Conservation (phyloP, 1,140 invertebrate genomes). For the Lordiphosa clarofinis region DNA sequence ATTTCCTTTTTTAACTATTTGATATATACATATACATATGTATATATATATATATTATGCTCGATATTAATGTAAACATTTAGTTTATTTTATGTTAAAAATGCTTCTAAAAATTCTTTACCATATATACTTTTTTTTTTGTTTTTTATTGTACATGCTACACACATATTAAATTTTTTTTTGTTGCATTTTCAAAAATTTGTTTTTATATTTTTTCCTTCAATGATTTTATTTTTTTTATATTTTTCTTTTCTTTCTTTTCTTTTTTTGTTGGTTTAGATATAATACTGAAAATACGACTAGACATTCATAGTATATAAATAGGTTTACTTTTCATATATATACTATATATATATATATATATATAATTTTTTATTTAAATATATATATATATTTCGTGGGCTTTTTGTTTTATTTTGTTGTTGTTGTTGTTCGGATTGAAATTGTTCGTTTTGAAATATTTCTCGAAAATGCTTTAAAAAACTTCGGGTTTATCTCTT, state of each 20-base stretch:
- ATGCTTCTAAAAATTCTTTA: constrained; percentile 76
- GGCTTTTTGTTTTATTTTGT: constrained; percentile 57
- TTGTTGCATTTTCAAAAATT: constrained; percentile 54
- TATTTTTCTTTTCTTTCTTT: constrained; percentile 22
- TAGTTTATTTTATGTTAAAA: constrained; percentile 65
- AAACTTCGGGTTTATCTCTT: constrained; percentile 31
- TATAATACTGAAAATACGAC: constrained; percentile 80
- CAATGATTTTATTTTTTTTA: constrained; percentile 18
- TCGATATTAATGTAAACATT: constrained; percentile 47
- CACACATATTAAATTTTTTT: constrained; percentile 52
- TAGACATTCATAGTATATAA: constrained; percentile 79
- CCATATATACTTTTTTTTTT: constrained; percentile 44
- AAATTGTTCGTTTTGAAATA: constrained; percentile 66
- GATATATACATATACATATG: constrained; percentile 24
- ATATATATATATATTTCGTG: constrained; percentile 59
- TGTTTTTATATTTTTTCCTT: constrained; percentile 37
- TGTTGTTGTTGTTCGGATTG: constrained; percentile 64
- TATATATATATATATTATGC: constrained; percentile 25
- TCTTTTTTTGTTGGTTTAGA: constrained; percentile 28
- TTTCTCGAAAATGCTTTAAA: constrained; percentile 73
- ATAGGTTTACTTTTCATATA: constrained; percentile 63
- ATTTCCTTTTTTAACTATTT: constrained; percentile 24
- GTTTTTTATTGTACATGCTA: constrained; percentile 69
- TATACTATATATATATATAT: constrained; percentile 51
- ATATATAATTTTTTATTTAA: constrained; percentile 41